Evolutionary conservation across 1,140 invertebrate species (phyloP).

Genomic region (Cotesia chilonis): DNA sequence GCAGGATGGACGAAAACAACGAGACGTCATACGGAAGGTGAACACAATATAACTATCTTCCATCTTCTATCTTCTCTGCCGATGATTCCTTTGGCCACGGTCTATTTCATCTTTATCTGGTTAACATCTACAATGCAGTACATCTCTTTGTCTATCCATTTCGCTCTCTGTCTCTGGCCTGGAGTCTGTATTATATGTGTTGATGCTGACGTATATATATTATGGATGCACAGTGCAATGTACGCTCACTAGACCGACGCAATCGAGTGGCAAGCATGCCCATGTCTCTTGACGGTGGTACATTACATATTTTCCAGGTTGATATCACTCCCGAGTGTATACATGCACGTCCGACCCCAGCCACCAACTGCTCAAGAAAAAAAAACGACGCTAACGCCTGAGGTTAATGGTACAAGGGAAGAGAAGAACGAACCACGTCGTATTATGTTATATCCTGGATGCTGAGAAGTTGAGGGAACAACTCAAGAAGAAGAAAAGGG

Average conservation of each 20-base stretch:
- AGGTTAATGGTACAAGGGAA: neutral
- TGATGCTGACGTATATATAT: neutral
- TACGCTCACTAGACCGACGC: slow-evolving; percentile 4
- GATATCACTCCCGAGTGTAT: slow-evolving; percentile 36
- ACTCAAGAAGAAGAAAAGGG: slow-evolving; percentile 12
- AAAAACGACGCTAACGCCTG: too few species aligned
- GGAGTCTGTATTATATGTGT: neutral
- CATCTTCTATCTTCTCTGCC: slow-evolving; percentile 41
- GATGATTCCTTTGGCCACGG: slow-evolving; percentile 17
- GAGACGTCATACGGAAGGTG: slow-evolving; percentile 41
- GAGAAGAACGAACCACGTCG: neutral
- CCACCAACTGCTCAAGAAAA: neutral
- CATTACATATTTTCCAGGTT: slow-evolving; percentile 22
- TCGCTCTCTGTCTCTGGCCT: neutral
- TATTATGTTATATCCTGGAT: neutral
- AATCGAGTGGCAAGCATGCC: slow-evolving; percentile 27
- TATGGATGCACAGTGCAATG: slow-evolving; percentile 1
- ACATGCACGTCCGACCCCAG: slow-evolving; percentile 35
- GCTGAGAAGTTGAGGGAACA: neutral
- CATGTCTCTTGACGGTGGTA: slow-evolving; percentile 1
- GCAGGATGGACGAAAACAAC: slow-evolving; percentile 43
- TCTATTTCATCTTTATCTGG: slow-evolving; percentile 2
- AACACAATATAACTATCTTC: slow-evolving; percentile 25
- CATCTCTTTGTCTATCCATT: slow-evolving; percentile 5
- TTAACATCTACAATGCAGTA: neutral